Evolutionary conservation across 2,888 invertebrate species (phyloP).

Genomic region (Tenthredo livida): DNA sequence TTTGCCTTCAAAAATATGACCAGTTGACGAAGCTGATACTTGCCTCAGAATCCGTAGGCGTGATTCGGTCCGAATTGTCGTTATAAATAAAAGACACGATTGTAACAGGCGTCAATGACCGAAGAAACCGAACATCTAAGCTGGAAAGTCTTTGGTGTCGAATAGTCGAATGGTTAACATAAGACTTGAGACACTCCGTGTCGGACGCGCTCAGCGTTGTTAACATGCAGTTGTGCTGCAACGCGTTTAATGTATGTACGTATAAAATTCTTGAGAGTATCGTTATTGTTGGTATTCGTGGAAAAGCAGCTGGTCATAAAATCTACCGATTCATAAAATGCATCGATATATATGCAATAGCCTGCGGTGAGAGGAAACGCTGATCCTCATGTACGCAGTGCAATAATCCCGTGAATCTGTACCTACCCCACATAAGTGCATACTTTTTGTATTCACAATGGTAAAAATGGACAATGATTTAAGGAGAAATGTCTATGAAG

Average conservation of each 20-base stretch:
- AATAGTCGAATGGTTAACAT: not conserved
- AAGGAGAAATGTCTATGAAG: slow-evolving; percentile 15
- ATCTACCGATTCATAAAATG: slow-evolving; percentile 10
- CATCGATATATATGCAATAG: not conserved
- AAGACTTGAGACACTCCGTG: not conserved
- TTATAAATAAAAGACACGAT: not conserved
- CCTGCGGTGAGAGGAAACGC: not conserved
- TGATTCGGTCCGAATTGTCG: not conserved
- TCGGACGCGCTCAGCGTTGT: slow-evolving; percentile 1
- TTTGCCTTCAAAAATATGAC: not conserved
- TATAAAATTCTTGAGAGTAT: not conserved
- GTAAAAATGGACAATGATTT: slow-evolving; percentile 2
- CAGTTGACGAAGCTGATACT: not conserved
- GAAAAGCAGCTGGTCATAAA: not conserved
- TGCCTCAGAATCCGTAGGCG: not conserved
- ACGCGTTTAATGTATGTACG: not conserved
- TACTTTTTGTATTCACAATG: not conserved
- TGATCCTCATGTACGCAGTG: not conserved
- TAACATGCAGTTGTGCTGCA: not conserved
- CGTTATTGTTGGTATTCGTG: slow-evolving; percentile 3
- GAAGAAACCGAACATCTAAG: not conserved
- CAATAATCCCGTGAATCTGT: not conserved
- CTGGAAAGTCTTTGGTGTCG: not conserved
- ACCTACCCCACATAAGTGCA: not conserved
- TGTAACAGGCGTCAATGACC: not conserved